Percentiles rank a stretch among this genome's conserved stretches.
Conservation (phyloP, 2,888 invertebrate genomes). For the Aphodius granarius region DNA sequence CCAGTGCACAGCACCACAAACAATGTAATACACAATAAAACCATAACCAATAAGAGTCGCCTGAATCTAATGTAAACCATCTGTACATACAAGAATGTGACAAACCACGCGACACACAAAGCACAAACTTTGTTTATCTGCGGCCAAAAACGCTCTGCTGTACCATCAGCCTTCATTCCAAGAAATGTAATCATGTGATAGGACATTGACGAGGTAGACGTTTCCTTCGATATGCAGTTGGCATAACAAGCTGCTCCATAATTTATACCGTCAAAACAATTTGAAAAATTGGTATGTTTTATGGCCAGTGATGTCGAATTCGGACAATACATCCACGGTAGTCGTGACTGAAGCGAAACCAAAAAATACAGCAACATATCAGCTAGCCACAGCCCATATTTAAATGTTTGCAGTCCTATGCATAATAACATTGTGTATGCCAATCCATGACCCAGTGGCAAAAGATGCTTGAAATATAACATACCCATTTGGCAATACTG, state of each 20-base stretch:
- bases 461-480: constrained; percentile 16
- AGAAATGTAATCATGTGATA: constrained; percentile 10
- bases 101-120: constrained; percentile 15
- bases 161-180: background rate
- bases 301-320: too few species aligned
- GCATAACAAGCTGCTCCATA: background rate
- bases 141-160: too few species aligned
- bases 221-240: background rate
- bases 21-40: too few species aligned
- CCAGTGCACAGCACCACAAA: constrained; percentile 4
- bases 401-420: constrained; percentile 6
- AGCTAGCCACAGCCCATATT: constrained; percentile 15
- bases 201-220: constrained; percentile 11
- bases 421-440: constrained; percentile 15
- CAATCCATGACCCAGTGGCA: constrained; percentile 21
- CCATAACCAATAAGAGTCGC: background rate
- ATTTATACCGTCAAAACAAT: constrained; percentile 11
- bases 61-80: background rate
- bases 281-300: background rate
- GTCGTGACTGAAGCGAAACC: constrained; percentile 15
- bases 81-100: constrained; percentile 16
- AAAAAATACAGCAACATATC: constrained; percentile 20
- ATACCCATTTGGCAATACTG: constrained; percentile 22
- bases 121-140: constrained; percentile 13
- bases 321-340: constrained; percentile 23